Evolutionary conservation across 92 coral and sea anemone genomes (phyloP).

Genomic region (Porites evermanni): DNA sequence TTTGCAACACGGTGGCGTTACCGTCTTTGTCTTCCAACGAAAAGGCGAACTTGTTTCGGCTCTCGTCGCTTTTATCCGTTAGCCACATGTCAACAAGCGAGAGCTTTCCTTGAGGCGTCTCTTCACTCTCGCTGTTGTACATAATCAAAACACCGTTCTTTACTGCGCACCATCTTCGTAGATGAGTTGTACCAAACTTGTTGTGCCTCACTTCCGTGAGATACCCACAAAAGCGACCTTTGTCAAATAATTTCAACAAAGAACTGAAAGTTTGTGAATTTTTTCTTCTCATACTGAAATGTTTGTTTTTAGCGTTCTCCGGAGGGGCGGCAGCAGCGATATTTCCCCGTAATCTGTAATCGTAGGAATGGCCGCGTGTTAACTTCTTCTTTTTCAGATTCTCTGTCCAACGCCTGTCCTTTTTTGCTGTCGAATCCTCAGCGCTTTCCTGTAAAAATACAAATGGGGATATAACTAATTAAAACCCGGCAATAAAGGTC

Average conservation of each 20-base stretch:
- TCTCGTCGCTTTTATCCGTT: conserved; percentile 71
- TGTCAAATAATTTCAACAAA: conserved; percentile 78
- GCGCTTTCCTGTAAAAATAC: conserved; percentile 41
- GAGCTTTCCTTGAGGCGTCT: conserved; percentile 57
- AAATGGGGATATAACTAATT: neutral
- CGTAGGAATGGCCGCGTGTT: conserved; percentile 58
- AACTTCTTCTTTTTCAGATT: conserved; percentile 65
- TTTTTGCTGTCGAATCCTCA: conserved; percentile 58
- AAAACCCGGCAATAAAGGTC: neutral
- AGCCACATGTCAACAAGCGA: conserved; percentile 90
- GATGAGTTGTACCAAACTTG: conserved; percentile 86
- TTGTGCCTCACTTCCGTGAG: conserved; percentile 85
- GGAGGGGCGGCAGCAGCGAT: conserved; percentile 31
- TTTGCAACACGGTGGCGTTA: conserved; percentile 66
- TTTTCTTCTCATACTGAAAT: conserved; percentile 61
- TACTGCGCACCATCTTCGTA: conserved; percentile 94
- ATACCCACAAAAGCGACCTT: conserved; percentile 89
- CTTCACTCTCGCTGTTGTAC: conserved; percentile 79
- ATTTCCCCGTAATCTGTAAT: conserved; percentile 58
- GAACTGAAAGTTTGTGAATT: conserved; percentile 74
- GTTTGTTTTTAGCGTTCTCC: conserved; percentile 64
- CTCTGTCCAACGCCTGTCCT: conserved; percentile 82
- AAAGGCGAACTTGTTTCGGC: conserved; percentile 71
- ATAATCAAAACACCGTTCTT: conserved; percentile 86
- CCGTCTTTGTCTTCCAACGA: conserved; percentile 77